A percentile compares a stretch with the other conserved stretches of the same genome.
These are phyloP conservation scores for Polypedilum pembai DNA, from an alignment of 1,140 invertebrate genomes.

Conservation along the genomic window DNA sequence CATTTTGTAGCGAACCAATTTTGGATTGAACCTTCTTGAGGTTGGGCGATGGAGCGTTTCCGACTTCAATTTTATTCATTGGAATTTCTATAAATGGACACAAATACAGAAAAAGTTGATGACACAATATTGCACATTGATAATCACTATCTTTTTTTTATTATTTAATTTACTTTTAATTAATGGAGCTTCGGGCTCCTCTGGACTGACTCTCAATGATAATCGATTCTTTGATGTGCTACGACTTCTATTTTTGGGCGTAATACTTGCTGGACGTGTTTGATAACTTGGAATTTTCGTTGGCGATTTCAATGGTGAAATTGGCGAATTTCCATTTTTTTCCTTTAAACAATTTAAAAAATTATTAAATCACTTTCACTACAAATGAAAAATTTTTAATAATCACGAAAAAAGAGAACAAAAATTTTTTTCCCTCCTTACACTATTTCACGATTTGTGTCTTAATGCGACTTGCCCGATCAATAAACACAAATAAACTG, in stretches of 20 bases:
- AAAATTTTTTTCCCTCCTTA: background rate
- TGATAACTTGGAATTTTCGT: slow-evolving; percentile 40
- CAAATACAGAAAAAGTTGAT: background rate
- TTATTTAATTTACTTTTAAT: slow-evolving; percentile 57
- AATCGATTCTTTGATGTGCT: slow-evolving; percentile 42
- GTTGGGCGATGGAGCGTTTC: slow-evolving; percentile 81
- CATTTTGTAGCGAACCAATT: slow-evolving; percentile 89
- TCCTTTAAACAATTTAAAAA: slow-evolving; percentile 34
- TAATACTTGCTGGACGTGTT: slow-evolving; percentile 42
- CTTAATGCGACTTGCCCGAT: background rate
- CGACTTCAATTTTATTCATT: slow-evolving; percentile 90
- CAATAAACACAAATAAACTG: slow-evolving; percentile 22
- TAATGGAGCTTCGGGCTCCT: slow-evolving; percentile 45
- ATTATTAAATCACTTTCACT: background rate
- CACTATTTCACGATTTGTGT: background rate
- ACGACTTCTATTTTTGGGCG: slow-evolving; percentile 42
- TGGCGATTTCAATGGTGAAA: slow-evolving; percentile 42
- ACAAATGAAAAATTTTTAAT: background rate
- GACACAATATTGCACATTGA: slow-evolving; percentile 9
- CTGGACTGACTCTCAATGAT: slow-evolving; percentile 40
- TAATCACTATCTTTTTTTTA: slow-evolving; percentile 26
- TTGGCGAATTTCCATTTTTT: slow-evolving; percentile 43
- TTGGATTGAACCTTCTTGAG: slow-evolving; percentile 85
- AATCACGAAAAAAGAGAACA: background rate
- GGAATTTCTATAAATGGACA: slow-evolving; percentile 58